Conservation (phyloP, 2,888 invertebrate genomes). For the Stratiomys singularior region DNA sequence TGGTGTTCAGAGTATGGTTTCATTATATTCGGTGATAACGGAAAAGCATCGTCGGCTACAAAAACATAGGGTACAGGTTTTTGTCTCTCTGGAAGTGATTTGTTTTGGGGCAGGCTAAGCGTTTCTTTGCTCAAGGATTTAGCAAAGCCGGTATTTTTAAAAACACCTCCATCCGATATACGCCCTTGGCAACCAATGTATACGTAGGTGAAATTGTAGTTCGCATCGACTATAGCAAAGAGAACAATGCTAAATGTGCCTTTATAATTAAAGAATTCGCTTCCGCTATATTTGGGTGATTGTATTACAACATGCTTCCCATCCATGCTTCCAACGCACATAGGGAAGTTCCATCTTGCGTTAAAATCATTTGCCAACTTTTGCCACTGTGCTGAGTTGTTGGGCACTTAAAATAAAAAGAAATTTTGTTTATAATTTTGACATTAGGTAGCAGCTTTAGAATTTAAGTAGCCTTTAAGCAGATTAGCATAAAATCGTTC, state of each 20-base stretch:
- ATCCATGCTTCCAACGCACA: slow-evolving; percentile 51
- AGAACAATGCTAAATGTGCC: slow-evolving; percentile 55
- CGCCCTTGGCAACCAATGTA: slow-evolving; percentile 33
- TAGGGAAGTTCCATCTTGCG: slow-evolving; percentile 1
- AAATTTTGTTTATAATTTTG: background rate
- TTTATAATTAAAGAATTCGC: slow-evolving; percentile 55
- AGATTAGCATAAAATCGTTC: background rate
- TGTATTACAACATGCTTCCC: slow-evolving; percentile 58
- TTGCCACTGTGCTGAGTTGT: background rate
- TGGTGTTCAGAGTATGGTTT: slow-evolving; percentile 27
- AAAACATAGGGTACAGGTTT: slow-evolving; percentile 41
- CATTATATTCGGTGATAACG: slow-evolving; percentile 20
- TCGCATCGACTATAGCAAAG: slow-evolving; percentile 52
- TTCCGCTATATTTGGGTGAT: slow-evolving; percentile 55
- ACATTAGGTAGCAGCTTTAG: background rate
- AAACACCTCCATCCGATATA: slow-evolving; percentile 18
- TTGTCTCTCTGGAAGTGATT: slow-evolving; percentile 22
- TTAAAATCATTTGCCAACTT: background rate
- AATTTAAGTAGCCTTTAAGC: background rate
- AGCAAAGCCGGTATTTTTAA: background rate
- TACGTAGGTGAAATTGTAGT: slow-evolving; percentile 54
- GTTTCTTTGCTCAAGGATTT: background rate
- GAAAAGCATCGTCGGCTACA: slow-evolving; percentile 36
- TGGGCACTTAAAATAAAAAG: slow-evolving; percentile 28
- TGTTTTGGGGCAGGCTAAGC: slow-evolving; percentile 1